Evolutionary conservation across 2,113 vertebrate genomes (phyloP).

Genomic region (Nicator chloris): DNA sequence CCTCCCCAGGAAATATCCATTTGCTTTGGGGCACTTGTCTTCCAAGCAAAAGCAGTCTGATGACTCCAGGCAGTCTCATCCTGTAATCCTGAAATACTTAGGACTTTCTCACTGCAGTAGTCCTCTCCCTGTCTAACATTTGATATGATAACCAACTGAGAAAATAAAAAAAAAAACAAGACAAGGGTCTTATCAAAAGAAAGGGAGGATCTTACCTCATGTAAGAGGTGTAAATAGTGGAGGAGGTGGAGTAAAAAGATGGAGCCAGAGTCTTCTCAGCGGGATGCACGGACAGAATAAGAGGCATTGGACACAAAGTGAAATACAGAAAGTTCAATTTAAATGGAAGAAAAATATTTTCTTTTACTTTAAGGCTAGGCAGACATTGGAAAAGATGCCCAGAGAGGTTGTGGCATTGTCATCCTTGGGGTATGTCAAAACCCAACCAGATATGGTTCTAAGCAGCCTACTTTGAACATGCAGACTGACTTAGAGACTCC

Average conservation of each 20-base stretch:
- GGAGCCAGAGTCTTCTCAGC: background rate
- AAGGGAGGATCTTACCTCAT: background rate
- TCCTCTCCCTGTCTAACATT: background rate
- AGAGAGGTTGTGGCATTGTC: background rate
- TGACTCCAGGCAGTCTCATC: background rate
- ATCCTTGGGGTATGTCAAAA: background rate
- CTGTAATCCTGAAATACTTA: background rate
- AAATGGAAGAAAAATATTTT: background rate
- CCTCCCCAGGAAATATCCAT: background rate
- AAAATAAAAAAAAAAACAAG: background rate
- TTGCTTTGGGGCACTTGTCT: background rate
- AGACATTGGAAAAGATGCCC: background rate
- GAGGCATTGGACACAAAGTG: background rate
- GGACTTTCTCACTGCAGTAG: background rate
- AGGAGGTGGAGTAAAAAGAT: background rate
- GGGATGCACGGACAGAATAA: background rate
- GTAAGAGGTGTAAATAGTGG: background rate
- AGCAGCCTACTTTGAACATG: background rate
- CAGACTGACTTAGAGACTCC: background rate
- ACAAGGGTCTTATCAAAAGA: background rate
- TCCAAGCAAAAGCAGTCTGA: background rate
- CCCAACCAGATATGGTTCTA: fast-evolving
- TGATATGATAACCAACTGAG: background rate
- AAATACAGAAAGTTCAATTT: background rate
- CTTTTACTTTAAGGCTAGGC: background rate